Evolutionary conservation across 2,797 vertebrate genomes (phyloP).

Genomic region (Helostoma temminkii): DNA sequence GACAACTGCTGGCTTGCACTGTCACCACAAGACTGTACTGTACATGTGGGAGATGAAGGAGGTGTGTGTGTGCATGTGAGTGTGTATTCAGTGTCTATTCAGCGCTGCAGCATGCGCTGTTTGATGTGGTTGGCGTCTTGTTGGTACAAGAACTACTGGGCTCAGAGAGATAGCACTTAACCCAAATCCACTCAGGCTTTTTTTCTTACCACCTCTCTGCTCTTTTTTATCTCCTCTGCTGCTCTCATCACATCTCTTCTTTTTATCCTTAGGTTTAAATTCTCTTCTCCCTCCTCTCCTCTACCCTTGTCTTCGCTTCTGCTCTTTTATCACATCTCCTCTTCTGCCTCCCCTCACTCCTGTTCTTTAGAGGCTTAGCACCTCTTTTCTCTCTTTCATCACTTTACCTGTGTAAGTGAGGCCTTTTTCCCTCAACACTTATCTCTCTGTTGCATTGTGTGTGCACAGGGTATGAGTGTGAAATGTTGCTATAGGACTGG

Average conservation of each 20-base stretch:
- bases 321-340: slow-evolving; percentile 50
- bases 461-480: slow-evolving; percentile 30
- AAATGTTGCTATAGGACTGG: slow-evolving; percentile 43
- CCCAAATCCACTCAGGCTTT: slow-evolving; percentile 61
- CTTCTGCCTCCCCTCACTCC: slow-evolving; percentile 4
- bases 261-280: slow-evolving; percentile 60
- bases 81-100: slow-evolving; percentile 28
- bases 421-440: slow-evolving; percentile 39
- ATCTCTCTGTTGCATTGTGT: slow-evolving; percentile 36
- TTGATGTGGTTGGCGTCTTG: slow-evolving; percentile 71
- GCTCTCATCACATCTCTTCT: slow-evolving; percentile 58
- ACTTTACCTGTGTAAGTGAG: slow-evolving; percentile 60
- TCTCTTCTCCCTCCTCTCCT: slow-evolving; percentile 28
- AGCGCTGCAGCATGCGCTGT: slow-evolving; percentile 43
- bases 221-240: slow-evolving; percentile 61
- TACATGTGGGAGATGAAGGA: slow-evolving; percentile 32
- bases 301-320: slow-evolving; percentile 27
- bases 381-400: slow-evolving; percentile 50
- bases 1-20: slow-evolving; percentile 69
- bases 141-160: slow-evolving; percentile 59
- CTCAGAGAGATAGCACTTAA: slow-evolving; percentile 64
- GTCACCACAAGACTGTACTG: slow-evolving; percentile 68
- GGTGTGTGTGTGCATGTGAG: slow-evolving; percentile 10
- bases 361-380: slow-evolving; percentile 45
- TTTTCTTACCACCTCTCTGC: slow-evolving; percentile 50